Conservation (phyloP, 2,888 invertebrate species). For the Epinotia bilunana region DNA sequence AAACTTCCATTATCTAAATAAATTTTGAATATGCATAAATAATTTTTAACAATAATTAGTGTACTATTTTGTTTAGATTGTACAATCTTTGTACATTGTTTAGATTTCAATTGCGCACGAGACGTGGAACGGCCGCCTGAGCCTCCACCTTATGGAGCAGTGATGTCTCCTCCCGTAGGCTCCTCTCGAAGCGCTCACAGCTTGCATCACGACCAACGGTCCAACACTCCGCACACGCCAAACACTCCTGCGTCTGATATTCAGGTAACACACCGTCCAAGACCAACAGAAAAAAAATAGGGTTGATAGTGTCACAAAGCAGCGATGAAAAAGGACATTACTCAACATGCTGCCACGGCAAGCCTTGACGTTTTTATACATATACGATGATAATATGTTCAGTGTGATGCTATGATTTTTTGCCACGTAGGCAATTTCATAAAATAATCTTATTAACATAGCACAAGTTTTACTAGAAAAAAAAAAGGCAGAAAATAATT, state of each 20-base stretch:
- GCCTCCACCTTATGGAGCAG: conserved; percentile 75
- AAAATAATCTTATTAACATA: no score
- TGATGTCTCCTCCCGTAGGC: conserved; percentile 72
- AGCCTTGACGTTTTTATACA: no score
- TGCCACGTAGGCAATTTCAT: no score
- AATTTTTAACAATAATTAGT: neutral
- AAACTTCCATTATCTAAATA: neutral
- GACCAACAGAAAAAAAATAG: neutral
- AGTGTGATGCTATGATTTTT: no score
- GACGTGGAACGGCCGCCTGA: conserved; percentile 74
- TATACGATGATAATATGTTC: no score
- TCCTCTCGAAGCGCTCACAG: conserved; percentile 72
- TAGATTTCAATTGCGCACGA: conserved; percentile 74
- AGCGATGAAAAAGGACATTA: no score
- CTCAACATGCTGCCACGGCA: no score
- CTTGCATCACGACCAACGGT: conserved; percentile 71
- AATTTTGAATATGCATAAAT: neutral
- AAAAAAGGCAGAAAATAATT: no score
- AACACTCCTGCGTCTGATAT: conserved; percentile 76
- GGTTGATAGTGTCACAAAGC: no score
- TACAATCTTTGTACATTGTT: conserved; percentile 3
- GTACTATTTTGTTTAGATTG: no score
- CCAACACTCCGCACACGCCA: conserved; percentile 71
- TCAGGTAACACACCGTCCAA: conserved; percentile 61
- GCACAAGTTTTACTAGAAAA: no score